phyloP scores from a whole-genome alignment of 2,113 vertebrate genomes.

The Oncorhynchus masou region DNA sequence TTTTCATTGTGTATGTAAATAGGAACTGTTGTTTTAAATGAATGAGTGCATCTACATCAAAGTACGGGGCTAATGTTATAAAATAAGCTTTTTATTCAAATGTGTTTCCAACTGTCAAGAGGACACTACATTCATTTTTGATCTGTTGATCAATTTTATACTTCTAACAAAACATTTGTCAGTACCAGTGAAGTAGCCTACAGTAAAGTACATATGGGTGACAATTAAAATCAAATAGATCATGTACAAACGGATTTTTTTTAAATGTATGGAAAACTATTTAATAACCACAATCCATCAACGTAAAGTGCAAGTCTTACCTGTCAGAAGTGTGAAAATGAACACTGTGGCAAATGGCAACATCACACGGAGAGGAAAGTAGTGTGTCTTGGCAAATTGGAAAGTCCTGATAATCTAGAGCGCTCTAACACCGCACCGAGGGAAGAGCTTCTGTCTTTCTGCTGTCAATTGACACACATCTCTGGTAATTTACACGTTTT shows the following conservation, averaged over 20 bases:
- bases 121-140: too few species aligned
- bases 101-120: too few species aligned
- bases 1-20: neutral
- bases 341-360: conserved; percentile 27
- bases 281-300: neutral
- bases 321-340: conserved; percentile 39
- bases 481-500: conserved; percentile 1
- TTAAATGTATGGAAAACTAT: neutral
- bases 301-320: conserved; percentile 31
- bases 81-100: too few species aligned
- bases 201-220: too few species aligned
- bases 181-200: too few species aligned
- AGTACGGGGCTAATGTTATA: too few species aligned
- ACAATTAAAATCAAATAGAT: too few species aligned
- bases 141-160: too few species aligned
- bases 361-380: conserved; percentile 22
- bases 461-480: conserved; percentile 12
- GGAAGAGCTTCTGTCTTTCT: neutral
- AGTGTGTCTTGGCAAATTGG: conserved; percentile 42
- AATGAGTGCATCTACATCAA: too few species aligned
- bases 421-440: conserved; percentile 17
- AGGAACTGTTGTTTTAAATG: neutral
- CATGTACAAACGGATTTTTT: too few species aligned
- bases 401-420: neutral
- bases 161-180: too few species aligned